Base-by-base conservation (phyloP, 2,113 vertebrate species). In the Phocoena sinus region DNA sequence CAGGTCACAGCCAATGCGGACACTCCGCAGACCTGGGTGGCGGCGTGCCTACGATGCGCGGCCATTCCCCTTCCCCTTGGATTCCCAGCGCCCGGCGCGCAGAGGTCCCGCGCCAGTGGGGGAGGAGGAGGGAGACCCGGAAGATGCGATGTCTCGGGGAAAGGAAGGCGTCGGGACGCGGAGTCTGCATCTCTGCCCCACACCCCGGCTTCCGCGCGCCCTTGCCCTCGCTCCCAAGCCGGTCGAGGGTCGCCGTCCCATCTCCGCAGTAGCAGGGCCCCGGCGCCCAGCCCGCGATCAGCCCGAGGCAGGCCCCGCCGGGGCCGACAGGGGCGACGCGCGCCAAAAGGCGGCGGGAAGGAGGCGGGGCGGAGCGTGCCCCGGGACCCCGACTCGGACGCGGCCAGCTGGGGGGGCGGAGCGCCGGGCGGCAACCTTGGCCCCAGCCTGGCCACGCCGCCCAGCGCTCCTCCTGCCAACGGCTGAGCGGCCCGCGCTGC, bases 341-440 rank as follows among this genome's bases (percentile, higher is more conserved):
- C 98, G 98, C 96, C 98, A 95, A 94, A 90, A 89, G 26, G 92
- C 65, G 95, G 97, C 96, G 96, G 96, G 96, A 95, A 96, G 80
- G 71, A 62, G 89, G 91, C 95, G 91, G 89, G 95, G 84, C 53
- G 36, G 94, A 31, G 88, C 50, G n/a, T 50, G 47, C 63, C 85
- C 56, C 25, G 1, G 67, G 95, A 95, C 97, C 82, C 97, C 50
- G 80, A 62, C 95, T 82, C 47, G 8, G 63, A 21, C 13, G 44
- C 58, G 53, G 95, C 92, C 98, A 98, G 97, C 97, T 98, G 95
- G n/a, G 63, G 95, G 93, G 96, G 98, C 97, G 97, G 97, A 76
- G 97, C 97, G 92, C 88, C 26, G 56, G 68, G 71, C 56, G 41
- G 92, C 70, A 31, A 26, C 90, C 89, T 15, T 13, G 85, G 63